Evolutionary conservation across 2,797 vertebrate genomes (phyloP).

Genomic region (Schizothorax lantsangensis): DNA sequence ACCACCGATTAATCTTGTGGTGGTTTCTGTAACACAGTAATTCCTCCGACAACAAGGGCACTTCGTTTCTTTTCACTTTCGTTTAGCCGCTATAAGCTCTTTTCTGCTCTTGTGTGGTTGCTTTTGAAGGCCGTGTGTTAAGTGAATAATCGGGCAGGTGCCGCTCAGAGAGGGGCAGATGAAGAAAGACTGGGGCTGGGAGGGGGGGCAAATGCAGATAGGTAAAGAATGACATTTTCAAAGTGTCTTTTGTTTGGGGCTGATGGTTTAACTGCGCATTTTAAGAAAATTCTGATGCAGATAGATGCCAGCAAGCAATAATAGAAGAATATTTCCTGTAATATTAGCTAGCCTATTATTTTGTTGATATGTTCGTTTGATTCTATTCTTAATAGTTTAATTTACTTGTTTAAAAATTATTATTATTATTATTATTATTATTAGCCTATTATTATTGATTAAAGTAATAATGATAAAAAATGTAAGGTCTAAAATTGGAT

Average conservation of each 20-base stretch:
- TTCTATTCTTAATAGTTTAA: neutral
- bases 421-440: neutral
- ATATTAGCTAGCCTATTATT: neutral
- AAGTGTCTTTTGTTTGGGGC: constrained; percentile 68
- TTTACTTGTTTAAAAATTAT: neutral
- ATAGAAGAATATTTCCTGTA: neutral
- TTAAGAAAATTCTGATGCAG: constrained; percentile 47
- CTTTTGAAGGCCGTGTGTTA: constrained; percentile 71
- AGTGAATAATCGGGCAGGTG: constrained; percentile 83
- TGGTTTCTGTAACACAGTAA: constrained; percentile 62
- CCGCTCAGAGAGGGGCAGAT: constrained; percentile 63
- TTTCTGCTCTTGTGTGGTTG: constrained; percentile 68
- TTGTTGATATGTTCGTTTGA: too few species aligned
- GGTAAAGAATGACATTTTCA: constrained; percentile 71
- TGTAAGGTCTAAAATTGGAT: neutral
- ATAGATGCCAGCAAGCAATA: neutral
- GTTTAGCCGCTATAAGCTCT: constrained; percentile 67
- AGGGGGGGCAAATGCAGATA: constrained; percentile 56
- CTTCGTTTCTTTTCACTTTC: constrained; percentile 70
- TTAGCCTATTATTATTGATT: neutral
- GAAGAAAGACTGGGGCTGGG: constrained; percentile 53
- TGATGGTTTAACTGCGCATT: constrained; percentile 68
- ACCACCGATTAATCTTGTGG: constrained; percentile 59
- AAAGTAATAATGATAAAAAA: neutral
- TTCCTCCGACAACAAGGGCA: constrained; percentile 65